These are phyloP conservation scores for Scomber scombrus DNA, from an alignment of 2,113 vertebrate genomes.

Conservation along the genomic window DNA sequence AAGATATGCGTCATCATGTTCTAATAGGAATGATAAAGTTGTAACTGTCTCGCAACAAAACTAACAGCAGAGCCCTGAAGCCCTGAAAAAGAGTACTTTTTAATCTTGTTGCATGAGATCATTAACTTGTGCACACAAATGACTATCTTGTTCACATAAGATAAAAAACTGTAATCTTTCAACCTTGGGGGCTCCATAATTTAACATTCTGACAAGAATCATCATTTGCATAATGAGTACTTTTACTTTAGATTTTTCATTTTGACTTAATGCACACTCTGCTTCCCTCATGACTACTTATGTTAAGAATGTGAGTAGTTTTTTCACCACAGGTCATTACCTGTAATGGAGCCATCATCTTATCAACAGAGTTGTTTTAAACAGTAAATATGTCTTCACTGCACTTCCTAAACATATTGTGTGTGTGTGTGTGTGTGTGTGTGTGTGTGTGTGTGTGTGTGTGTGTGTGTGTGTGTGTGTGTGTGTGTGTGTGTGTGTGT, in stretches of 20 bases:
- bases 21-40: background rate
- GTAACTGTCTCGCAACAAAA: too few relatives aligned
- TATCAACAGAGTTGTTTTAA: background rate
- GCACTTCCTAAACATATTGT: background rate
- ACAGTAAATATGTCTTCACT: background rate
- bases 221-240: background rate
- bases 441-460: conserved; percentile 8
- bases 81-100: background rate
- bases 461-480: conserved; percentile 8
- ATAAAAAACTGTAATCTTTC: background rate
- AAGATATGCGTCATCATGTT: background rate
- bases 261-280: too few relatives aligned
- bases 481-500: too few relatives aligned
- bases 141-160: background rate
- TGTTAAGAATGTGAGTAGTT: background rate
- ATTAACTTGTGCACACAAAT: too few relatives aligned
- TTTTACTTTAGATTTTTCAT: background rate
- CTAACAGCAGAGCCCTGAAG: too few relatives aligned
- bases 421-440: conserved; percentile 9
- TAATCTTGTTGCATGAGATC: background rate
- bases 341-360: too few relatives aligned
- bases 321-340: background rate
- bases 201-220: background rate
- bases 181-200: background rate
- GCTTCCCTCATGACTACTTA: too few relatives aligned